Evolutionary conservation across 92 coral and sea anemone genomes (phyloP).

Genomic region (Bergia sp.): DNA sequence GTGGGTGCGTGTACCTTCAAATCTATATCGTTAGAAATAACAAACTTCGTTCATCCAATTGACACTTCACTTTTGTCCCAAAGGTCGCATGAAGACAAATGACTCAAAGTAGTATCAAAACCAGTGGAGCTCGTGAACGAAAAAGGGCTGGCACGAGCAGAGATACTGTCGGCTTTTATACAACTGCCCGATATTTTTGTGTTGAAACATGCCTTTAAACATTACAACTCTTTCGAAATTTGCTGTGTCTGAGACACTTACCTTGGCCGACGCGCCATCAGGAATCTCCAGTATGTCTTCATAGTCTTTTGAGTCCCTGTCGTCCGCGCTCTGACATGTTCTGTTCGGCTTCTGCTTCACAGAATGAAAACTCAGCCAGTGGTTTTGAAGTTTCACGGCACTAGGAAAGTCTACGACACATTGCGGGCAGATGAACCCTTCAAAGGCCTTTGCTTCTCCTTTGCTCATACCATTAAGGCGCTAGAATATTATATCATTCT

Average conservation of each 20-base stretch:
- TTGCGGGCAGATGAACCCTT: slow-evolving; percentile 97
- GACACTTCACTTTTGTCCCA: background rate
- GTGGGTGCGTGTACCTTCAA: background rate
- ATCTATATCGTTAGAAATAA: background rate
- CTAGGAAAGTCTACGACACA: slow-evolving; percentile 90
- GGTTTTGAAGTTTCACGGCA: slow-evolving; percentile 77
- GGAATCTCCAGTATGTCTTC: slow-evolving; percentile 65
- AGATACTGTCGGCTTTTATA: background rate
- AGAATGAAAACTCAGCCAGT: slow-evolving; percentile 83
- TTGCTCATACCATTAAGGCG: slow-evolving; percentile 84
- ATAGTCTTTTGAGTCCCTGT: slow-evolving; percentile 51
- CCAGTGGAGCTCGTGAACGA: background rate
- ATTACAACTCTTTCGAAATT: background rate
- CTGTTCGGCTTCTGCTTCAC: slow-evolving; percentile 31
- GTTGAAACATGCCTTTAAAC: background rate
- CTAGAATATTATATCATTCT: slow-evolving; percentile 43
- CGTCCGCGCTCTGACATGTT: slow-evolving; percentile 42
- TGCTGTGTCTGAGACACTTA: background rate
- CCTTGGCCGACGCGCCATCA: slow-evolving; percentile 21
- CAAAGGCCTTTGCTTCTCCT: slow-evolving; percentile 65
- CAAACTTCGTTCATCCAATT: background rate
- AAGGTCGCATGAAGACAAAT: slow-evolving; percentile 9
- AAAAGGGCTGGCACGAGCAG: slow-evolving; percentile 16
- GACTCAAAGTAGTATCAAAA: background rate
- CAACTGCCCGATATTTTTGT: background rate